Evolutionary conservation across 2,797 vertebrate species (phyloP).

Genomic region (Enteromius thamalakanensis): DNA sequence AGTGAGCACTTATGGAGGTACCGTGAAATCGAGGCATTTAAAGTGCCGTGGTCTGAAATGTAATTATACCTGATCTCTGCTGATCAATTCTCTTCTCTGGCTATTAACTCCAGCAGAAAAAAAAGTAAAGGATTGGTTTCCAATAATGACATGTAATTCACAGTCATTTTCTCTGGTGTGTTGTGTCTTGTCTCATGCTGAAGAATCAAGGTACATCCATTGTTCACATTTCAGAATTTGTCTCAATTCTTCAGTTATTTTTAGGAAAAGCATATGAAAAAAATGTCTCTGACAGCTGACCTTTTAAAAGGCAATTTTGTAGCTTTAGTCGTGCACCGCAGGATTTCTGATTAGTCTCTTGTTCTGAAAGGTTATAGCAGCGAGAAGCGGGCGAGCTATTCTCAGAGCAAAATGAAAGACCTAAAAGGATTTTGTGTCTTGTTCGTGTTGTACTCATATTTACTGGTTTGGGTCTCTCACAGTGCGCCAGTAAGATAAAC

Average conservation of each 20-base stretch:
- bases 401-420: slow-evolving; percentile 13
- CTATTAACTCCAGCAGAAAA: neutral
- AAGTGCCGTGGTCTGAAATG: neutral
- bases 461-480: slow-evolving; percentile 22
- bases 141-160: slow-evolving; percentile 16
- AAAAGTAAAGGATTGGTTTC: slow-evolving; percentile 5
- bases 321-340: slow-evolving; percentile 29
- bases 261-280: neutral
- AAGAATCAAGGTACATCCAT: neutral
- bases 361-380: slow-evolving; percentile 36
- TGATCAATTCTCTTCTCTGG: slow-evolving; percentile 17
- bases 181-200: neutral
- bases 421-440: neutral
- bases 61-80: slow-evolving; percentile 30
- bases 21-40: slow-evolving; percentile 8
- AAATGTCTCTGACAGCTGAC: slow-evolving; percentile 20
- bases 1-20: neutral
- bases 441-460: neutral
- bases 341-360: slow-evolving; percentile 32
- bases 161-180: neutral
- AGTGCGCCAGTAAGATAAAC: slow-evolving; percentile 97
- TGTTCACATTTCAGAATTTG: slow-evolving; percentile 31
- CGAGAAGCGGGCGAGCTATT: slow-evolving; percentile 1
- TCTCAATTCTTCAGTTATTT: neutral
- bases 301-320: slow-evolving; percentile 40